Base-by-base conservation (phyloP, 1,140 invertebrate genomes). In the Stegodyphus dumicola region DNA sequence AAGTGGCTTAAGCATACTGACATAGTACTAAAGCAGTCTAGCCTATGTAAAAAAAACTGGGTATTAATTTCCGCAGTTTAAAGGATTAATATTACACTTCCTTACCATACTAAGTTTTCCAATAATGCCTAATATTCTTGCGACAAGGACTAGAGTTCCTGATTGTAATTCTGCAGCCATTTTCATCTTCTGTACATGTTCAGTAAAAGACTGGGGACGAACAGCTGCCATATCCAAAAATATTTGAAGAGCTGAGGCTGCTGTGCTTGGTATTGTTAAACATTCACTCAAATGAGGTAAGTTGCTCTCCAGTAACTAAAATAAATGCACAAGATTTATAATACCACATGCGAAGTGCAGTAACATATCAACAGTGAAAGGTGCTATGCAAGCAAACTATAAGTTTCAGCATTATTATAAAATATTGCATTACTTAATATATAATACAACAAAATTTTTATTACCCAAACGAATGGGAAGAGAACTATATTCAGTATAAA, bases 201-300 rank as follows among this genome's bases (percentile, higher is more conserved):
- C 94, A 49, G 93, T 91, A 69, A 96, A 92, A 65, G 94, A 90
- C 64, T 93, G 90, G 0, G 94, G 93, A 66, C 93, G 92, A 70
- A 93, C 93, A 88, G 93, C 92, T 7, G 95, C 93, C 91, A 97
- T 92, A 88, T 94, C 93, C 5, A 95, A 91, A 89, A 97, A 93
- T 52, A 97, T 95, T 91, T 95, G 94, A 86, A 96, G 91, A 15
- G 94, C 94, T 69, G 93, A 90, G 49, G 92, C 88, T 17, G 92
- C 92, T 7, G 93, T 93, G 51, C 91, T 90, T 13, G 92, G 90
- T 84, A 91, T 91, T 33, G 91, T 91, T 10, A 95, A 89, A 89
- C 95, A 95, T n/a, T 94, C 93, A 87, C 94, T 93, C 65, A 97
- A 91, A 89, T 95, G 94, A 2, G 94, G 93, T 49, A 97, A 92